Percentiles rank a stretch among this genome's conserved stretches.
Evolutionary conservation across 2,113 vertebrate genomes (phyloP).

Genomic region (Furnarius figulus): DNA sequence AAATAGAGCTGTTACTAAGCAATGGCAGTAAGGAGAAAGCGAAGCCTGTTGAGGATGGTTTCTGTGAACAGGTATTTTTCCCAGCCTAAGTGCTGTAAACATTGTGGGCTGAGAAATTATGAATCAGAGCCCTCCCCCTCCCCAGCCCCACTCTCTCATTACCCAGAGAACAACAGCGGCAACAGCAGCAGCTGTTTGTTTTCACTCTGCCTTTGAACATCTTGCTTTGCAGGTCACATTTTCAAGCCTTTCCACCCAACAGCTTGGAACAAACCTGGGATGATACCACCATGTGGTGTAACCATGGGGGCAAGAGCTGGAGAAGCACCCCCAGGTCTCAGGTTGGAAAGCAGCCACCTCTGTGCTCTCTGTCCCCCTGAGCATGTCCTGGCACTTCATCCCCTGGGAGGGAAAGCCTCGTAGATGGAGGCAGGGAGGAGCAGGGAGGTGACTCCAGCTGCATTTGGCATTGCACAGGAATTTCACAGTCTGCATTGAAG

Average conservation of each 20-base stretch:
- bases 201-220: background rate
- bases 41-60: background rate
- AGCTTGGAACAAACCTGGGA: background rate
- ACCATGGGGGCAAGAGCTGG: rapidly evolving
- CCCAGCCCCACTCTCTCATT: background rate
- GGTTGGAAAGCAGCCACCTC: background rate
- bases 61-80: constrained; percentile 52
- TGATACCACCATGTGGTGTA: rapidly evolving
- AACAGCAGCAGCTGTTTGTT: background rate
- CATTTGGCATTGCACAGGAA: background rate
- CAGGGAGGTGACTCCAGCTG: background rate
- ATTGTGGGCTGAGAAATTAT: background rate
- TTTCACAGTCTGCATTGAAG: background rate
- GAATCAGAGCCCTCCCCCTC: constrained; percentile 27
- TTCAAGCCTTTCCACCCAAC: background rate
- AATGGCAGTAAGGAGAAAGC: background rate
- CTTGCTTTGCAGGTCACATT: background rate
- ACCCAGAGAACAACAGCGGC: background rate
- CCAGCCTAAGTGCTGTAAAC: background rate
- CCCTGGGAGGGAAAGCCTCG: background rate
- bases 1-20: constrained; percentile 64
- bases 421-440: no score
- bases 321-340: background rate
- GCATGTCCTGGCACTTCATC: background rate
- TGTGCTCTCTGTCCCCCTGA: rapidly evolving